Base-by-base conservation (phyloP, 2,113 vertebrate species). In the Gavialis gangeticus region DNA sequence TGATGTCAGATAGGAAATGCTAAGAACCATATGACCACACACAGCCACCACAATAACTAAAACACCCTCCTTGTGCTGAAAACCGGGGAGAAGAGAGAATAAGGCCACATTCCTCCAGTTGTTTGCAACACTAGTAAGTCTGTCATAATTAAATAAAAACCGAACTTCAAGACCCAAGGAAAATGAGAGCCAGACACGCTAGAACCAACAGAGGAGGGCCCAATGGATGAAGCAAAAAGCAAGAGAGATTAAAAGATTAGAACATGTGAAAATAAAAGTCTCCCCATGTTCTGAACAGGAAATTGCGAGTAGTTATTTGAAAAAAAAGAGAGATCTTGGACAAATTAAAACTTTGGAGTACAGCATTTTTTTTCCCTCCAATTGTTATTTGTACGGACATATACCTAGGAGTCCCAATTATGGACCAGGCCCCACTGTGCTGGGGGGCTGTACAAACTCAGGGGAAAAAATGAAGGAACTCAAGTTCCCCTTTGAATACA, bases 361-460 rank as follows among this genome's bases (percentile, higher is more conserved):
- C 0, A 79, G 37, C 16, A 62, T 46, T 79, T 27, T 86, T 87
- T 76, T 64, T 63, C n/a, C n/a, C 24, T 22, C 28, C 62, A 92
- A 91, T 90, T 77, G 87, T 85, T 94, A 81, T 96, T 95, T 89
- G 94, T 85, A 15, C 12, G 4, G 7, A 59, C 24, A 5, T 78
- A 6, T 13, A 64, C 34, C 77, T 4, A 27, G 85, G n/a, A 84
- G 76, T 56, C 59, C 76, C 92, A 18, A 27, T 25, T 27, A 27
- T 0, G 16, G 87, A 73, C 5, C 58, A 63, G 75, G 21, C 46
- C 64, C 22, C 58, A 46, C 75, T 2, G 2, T 86, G 22, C 46
- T 37, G 84, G 66, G 7, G n/a, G 14, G 77, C 78, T 82, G 92
- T 82, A 57, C 66, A 78, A 46, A 91, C 19, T n/a, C 54, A 46